Evolutionary conservation across 2,797 vertebrate genomes (phyloP).

Genomic region (Heteromormyrus szaboi): DNA sequence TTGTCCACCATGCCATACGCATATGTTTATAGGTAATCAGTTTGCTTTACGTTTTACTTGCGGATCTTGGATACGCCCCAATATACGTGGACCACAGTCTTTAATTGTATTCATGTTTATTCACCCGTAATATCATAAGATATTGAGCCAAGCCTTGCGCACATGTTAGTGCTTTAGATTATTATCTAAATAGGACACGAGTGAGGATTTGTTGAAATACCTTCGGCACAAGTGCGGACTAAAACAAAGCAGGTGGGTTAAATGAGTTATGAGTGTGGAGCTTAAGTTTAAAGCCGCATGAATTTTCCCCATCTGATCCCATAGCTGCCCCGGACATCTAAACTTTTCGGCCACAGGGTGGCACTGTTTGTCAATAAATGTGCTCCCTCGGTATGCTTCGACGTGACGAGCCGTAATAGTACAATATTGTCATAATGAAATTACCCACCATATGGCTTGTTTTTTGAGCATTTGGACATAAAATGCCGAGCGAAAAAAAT

Average conservation of each 20-base stretch:
- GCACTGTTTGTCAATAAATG: constrained; percentile 50
- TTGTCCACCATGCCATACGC: neutral
- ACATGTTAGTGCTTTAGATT: neutral
- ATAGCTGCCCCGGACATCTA: neutral
- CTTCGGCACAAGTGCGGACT: constrained; percentile 34
- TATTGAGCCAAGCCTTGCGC: neutral
- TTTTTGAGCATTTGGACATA: constrained; percentile 19
- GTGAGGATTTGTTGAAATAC: constrained; percentile 38
- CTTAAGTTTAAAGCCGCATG: constrained; percentile 36
- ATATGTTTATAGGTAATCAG: neutral
- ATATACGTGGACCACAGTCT: neutral
- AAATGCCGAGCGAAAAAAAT: constrained; percentile 12
- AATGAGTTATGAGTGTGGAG: constrained; percentile 38
- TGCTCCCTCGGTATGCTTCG: neutral
- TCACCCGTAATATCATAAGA: neutral
- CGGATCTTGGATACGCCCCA: neutral
- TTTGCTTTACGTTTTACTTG: neutral
- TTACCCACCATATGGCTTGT: constrained; percentile 20
- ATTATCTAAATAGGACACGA: constrained; percentile 26
- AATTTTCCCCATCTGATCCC: constrained; percentile 28
- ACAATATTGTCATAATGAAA: neutral
- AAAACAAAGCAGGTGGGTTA: constrained; percentile 40
- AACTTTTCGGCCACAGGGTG: constrained; percentile 46
- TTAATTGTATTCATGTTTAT: neutral
- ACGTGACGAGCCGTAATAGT: neutral